Percentiles rank a stretch among this genome's conserved stretches.
Conservation (phyloP, 2,797 vertebrate genomes). For the Lagocephalus sceleratus region DNA sequence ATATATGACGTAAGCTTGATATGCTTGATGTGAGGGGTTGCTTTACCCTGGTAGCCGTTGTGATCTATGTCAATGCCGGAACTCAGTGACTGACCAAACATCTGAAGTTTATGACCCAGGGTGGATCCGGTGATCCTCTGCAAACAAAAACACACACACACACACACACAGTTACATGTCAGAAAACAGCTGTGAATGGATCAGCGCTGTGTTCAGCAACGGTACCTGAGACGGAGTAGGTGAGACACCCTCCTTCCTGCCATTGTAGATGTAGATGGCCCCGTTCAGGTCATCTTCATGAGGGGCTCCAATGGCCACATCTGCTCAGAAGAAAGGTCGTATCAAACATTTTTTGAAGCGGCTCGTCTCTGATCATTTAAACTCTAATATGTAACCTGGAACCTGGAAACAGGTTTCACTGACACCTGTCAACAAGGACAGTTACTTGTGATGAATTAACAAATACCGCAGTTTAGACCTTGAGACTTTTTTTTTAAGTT, state of each 20-base stretch:
- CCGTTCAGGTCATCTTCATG: constrained; percentile 91
- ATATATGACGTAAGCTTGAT: background rate
- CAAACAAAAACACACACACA: constrained; percentile 26
- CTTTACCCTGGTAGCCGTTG: constrained; percentile 91
- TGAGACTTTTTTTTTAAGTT: too few species aligned
- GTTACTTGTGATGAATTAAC: too few species aligned
- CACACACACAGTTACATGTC: background rate
- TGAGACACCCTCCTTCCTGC: constrained; percentile 84
- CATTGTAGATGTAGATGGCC: constrained; percentile 95
- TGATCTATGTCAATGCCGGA: constrained; percentile 88
- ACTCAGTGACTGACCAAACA: constrained; percentile 95
- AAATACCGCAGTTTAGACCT: too few species aligned
- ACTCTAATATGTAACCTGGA: background rate
- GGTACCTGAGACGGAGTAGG: constrained; percentile 88
- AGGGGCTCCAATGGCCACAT: constrained; percentile 92
- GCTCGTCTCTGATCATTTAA: background rate
- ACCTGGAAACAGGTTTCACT: too few species aligned
- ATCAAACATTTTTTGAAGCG: background rate
- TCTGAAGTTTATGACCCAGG: constrained; percentile 80
- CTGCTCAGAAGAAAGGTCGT: constrained; percentile 63
- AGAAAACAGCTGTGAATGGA: background rate
- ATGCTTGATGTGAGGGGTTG: background rate
- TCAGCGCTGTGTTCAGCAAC: background rate
- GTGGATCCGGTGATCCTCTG: constrained; percentile 87
- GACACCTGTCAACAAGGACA: too few species aligned